phyloP scores from a whole-genome alignment of 2,797 vertebrate genomes.

The Mus spretus region DNA sequence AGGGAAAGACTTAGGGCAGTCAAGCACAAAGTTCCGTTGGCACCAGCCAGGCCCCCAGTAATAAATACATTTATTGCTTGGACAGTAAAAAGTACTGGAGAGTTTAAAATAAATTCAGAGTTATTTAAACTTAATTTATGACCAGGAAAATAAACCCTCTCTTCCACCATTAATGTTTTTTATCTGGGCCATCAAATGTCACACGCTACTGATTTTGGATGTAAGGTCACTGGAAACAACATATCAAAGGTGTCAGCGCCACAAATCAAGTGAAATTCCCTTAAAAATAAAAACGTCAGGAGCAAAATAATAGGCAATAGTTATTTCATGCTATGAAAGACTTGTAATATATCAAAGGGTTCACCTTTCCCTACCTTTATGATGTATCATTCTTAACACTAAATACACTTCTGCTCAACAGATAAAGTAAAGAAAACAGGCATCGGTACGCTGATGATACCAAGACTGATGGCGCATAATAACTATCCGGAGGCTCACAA shows the following conservation, averaged over 20 bases:
- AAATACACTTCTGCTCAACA: constrained; percentile 87
- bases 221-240: constrained; percentile 92
- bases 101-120: constrained; percentile 91
- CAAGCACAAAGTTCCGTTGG: constrained; percentile 74
- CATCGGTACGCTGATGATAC: constrained; percentile 72
- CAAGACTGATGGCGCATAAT: constrained; percentile 71
- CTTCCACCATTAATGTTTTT: constrained; percentile 90
- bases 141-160: constrained; percentile 90
- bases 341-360: constrained; percentile 89
- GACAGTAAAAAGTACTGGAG: constrained; percentile 91
- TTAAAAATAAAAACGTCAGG: constrained; percentile 92
- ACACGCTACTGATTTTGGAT: constrained; percentile 91
- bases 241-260: constrained; percentile 90
- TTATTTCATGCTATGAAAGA: constrained; percentile 91
- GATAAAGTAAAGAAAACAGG: constrained; percentile 87
- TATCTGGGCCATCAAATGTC: constrained; percentile 91
- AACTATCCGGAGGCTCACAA: constrained; percentile 75
- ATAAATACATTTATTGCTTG: constrained; percentile 88
- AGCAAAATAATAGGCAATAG: constrained; percentile 91
- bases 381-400: constrained; percentile 86
- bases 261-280: constrained; percentile 91
- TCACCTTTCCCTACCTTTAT: constrained; percentile 89
- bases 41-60: constrained; percentile 82
- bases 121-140: constrained; percentile 93
- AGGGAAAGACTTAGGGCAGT: constrained; percentile 54